These are phyloP conservation scores for sheep (Ovis aries) DNA, from an alignment of 2,113 vertebrate species.

Conservation along the genomic window ARS-UI_Ramb_v3.0 NC_056058.1:17848501-17849000, in stretches of 20 bases:
- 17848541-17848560: background rate
- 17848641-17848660: background rate
- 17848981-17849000: background rate
- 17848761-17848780: background rate
- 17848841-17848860: background rate
- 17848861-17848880: background rate
- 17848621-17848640: background rate
- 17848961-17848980: background rate
- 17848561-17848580: background rate
- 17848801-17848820: background rate
- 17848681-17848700: background rate
- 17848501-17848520: background rate
- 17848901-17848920: background rate
- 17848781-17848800: background rate
- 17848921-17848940: accelerated
- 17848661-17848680: background rate
- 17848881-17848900: background rate
- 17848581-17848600: background rate
- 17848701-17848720: background rate
- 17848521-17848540: background rate
- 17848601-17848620: background rate
- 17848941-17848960: background rate
- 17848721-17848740: no score
- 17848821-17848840: background rate
- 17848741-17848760: background rate